Percentiles rank a stretch among this genome's conserved stretches.
Conservation (phyloP, 2,113 vertebrate genomes). For the Nettapus auritus region DNA sequence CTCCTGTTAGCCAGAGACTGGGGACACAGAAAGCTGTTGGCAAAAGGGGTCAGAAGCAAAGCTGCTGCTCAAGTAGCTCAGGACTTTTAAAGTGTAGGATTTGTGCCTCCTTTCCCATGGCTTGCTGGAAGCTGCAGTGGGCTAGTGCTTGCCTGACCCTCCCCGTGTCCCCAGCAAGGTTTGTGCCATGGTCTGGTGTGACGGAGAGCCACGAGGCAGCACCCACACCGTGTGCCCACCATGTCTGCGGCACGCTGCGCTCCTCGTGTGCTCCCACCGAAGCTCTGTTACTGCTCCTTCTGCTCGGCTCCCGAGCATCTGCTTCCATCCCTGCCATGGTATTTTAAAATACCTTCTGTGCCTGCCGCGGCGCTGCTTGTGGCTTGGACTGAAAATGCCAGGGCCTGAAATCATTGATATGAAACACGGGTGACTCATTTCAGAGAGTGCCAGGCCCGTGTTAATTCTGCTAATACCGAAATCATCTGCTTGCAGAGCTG, state of each 20-base stretch:
- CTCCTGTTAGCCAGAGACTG: accelerated
- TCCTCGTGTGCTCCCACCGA: not conserved
- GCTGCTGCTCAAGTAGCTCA: accelerated
- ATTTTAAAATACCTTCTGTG: constrained; percentile 1
- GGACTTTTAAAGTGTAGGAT: not conserved
- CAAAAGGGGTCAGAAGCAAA: not conserved
- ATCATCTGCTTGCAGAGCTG: constrained; percentile 32
- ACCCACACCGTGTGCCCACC: not conserved
- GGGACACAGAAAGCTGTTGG: not conserved
- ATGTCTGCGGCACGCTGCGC: not conserved
- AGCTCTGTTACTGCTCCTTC: constrained; percentile 28
- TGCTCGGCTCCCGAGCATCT: constrained; percentile 50
- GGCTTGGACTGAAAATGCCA: constrained; percentile 49
- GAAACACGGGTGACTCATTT: constrained; percentile 60
- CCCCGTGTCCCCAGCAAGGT: not conserved
- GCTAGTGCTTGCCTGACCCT: not conserved
- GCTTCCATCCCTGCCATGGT: not conserved
- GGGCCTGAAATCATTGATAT: constrained; percentile 52
- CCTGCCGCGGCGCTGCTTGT: not conserved
- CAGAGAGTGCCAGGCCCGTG: not conserved
- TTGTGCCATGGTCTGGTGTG: not conserved
- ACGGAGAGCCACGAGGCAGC: accelerated
- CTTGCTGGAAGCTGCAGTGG: accelerated
- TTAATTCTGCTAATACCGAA: constrained; percentile 57
- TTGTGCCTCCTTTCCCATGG: not conserved